A percentile compares a stretch with the other conserved stretches of the same genome.
phyloP scores from a whole-genome alignment of 2,113 vertebrate species.

The Cryptotis parvus region DNA sequence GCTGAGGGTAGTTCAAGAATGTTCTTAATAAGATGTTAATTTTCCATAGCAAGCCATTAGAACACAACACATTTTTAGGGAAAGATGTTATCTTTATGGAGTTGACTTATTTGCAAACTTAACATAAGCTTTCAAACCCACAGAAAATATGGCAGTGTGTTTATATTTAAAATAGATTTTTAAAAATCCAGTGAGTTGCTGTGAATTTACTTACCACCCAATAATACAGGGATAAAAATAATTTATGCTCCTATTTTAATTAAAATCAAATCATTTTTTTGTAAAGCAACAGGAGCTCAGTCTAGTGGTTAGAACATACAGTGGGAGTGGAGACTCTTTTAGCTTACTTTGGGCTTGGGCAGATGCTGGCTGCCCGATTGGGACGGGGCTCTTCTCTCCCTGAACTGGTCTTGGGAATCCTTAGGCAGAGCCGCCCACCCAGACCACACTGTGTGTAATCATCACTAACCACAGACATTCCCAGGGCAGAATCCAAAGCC shows the following conservation, averaged over 20 bases:
- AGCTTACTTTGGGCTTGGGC: conserved; percentile 33
- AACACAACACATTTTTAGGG: conserved; percentile 85
- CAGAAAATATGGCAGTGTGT: conserved; percentile 89
- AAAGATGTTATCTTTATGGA: conserved; percentile 90
- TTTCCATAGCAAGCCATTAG: conserved; percentile 85
- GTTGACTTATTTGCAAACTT: conserved; percentile 91
- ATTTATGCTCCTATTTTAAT: conserved; percentile 84
- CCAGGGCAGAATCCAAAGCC: background rate
- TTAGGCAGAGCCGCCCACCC: background rate
- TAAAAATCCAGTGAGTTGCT: conserved; percentile 83
- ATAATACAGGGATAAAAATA: conserved; percentile 85
- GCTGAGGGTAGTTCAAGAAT: conserved; percentile 77
- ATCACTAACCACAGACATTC: background rate
- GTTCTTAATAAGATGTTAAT: conserved; percentile 87
- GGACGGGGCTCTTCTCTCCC: background rate
- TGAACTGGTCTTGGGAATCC: background rate
- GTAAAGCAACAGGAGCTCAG: conserved; percentile 72
- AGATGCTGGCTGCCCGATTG: background rate
- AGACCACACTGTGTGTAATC: background rate
- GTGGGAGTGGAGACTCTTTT: conserved; percentile 34
- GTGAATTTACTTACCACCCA: conserved; percentile 84
- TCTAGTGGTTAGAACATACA: conserved; percentile 78
- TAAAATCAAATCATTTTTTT: conserved; percentile 82
- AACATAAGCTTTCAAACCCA: conserved; percentile 91
- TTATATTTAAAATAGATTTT: conserved; percentile 88